A percentile compares a stretch with the other conserved stretches of the same genome.
phyloP scores from a whole-genome alignment of 2,797 vertebrate species.

The Tarsius wallacei region DNA sequence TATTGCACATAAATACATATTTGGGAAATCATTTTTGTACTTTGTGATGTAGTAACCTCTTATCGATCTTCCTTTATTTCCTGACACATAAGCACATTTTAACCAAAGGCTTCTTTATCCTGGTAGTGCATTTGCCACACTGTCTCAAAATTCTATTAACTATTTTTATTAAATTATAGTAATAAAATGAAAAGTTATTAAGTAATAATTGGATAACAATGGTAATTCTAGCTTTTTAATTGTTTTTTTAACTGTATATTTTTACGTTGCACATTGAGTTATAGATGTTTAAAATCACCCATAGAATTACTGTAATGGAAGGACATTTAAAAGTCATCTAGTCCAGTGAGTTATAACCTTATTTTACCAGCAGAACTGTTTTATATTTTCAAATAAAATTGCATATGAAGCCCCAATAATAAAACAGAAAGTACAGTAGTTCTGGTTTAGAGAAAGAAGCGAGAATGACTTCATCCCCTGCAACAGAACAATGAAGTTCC shows the following conservation, averaged over 20 bases:
- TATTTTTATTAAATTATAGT: background rate
- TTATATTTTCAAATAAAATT: background rate
- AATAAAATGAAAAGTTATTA: background rate
- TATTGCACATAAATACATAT: background rate
- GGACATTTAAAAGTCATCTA: conserved; percentile 10
- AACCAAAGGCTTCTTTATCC: background rate
- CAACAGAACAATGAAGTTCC: background rate
- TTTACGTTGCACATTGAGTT: background rate
- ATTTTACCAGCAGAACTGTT: background rate
- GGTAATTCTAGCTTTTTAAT: background rate
- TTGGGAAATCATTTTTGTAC: background rate
- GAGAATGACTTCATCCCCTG: background rate
- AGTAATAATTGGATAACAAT: background rate
- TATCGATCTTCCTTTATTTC: background rate
- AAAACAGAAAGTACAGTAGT: background rate
- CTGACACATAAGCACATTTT: background rate
- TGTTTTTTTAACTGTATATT: background rate
- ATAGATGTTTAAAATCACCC: conserved; percentile 3
- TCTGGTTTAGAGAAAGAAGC: background rate
- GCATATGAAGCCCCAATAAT: background rate
- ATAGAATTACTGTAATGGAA: background rate
- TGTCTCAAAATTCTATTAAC: background rate
- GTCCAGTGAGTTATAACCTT: background rate
- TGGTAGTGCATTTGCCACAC: background rate
- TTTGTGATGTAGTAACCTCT: background rate